A percentile compares a stretch with the other conserved stretches of the same genome.
Conservation (phyloP, 2,797 vertebrate species). For the Nyctibius grandis region DNA sequence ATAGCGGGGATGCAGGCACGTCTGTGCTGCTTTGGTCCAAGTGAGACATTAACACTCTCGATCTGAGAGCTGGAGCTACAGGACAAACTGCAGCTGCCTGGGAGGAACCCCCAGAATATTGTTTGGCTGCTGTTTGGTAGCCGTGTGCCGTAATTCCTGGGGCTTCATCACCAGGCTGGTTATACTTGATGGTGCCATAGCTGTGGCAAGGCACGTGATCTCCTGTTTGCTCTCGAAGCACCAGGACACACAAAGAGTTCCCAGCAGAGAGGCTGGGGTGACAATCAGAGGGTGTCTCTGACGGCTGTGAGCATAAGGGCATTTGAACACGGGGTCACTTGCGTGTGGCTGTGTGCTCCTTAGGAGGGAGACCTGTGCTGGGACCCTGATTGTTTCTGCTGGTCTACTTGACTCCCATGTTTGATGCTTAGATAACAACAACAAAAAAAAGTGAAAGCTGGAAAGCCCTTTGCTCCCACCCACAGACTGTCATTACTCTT, state of each 20-base stretch:
- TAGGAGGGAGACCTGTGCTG: not conserved
- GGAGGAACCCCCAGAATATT: not conserved
- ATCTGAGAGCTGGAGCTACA: not conserved
- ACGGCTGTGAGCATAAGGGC: not conserved
- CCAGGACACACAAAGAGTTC: not conserved
- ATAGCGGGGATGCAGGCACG: not conserved
- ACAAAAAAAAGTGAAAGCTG: not conserved
- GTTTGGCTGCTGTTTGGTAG: not conserved
- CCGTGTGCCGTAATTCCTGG: not conserved
- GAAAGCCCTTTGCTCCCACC: not conserved
- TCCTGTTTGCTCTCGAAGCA: not conserved
- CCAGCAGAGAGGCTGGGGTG: not conserved
- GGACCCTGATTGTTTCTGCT: not conserved
- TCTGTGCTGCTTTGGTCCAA: not conserved
- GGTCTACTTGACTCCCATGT: not conserved
- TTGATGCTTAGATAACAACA: not conserved
- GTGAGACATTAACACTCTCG: rapidly evolving
- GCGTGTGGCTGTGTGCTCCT: not conserved
- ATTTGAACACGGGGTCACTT: not conserved
- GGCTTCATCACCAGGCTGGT: not conserved
- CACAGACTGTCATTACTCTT: rapidly evolving
- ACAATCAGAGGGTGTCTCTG: not conserved
- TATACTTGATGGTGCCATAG: not conserved
- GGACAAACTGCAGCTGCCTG: not conserved
- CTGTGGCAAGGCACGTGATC: not conserved